These are phyloP conservation scores for Leptoteleia sp. DNA, from an alignment of 1,140 invertebrate species.

Conservation along the genomic window DNA sequence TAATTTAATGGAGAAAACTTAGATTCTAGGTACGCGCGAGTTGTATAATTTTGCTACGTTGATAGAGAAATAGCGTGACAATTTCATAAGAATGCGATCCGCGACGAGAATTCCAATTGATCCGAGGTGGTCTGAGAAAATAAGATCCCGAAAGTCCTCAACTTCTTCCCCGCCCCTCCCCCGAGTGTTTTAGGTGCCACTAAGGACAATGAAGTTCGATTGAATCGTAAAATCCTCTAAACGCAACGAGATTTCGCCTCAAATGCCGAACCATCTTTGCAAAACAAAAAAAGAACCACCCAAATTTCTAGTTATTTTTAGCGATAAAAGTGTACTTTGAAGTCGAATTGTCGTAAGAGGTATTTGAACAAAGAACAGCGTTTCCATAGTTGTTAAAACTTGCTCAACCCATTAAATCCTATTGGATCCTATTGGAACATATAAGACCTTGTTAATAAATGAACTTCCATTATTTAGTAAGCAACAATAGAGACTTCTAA, in stretches of 20 bases:
- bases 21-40: slow-evolving; percentile 20
- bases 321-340: background rate
- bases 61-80: slow-evolving; percentile 16
- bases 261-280: background rate
- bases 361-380: background rate
- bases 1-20: slow-evolving; percentile 9
- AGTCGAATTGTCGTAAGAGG: slow-evolving; percentile 2
- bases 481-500: too few species aligned
- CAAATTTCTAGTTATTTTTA: too few species aligned
- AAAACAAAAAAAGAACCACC: too few species aligned
- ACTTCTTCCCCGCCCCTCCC: slow-evolving; percentile 38
- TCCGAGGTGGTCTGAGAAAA: slow-evolving; percentile 36
- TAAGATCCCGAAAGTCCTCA: slow-evolving; percentile 35
- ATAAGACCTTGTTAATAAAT: too few species aligned
- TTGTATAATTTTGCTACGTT: slow-evolving; percentile 52
- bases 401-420: too few species aligned
- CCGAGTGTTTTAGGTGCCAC: too few species aligned
- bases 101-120: slow-evolving; percentile 31
- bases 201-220: background rate
- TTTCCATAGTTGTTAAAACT: too few species aligned
- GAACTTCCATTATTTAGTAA: too few species aligned
- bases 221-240: background rate
- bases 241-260: background rate
- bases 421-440: too few species aligned
- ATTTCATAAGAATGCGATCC: slow-evolving; percentile 19